Percentiles rank a stretch among this genome's conserved stretches.
Evolutionary conservation across 2,888 invertebrate genomes (phyloP).

Genomic region (Patella caerulea): DNA sequence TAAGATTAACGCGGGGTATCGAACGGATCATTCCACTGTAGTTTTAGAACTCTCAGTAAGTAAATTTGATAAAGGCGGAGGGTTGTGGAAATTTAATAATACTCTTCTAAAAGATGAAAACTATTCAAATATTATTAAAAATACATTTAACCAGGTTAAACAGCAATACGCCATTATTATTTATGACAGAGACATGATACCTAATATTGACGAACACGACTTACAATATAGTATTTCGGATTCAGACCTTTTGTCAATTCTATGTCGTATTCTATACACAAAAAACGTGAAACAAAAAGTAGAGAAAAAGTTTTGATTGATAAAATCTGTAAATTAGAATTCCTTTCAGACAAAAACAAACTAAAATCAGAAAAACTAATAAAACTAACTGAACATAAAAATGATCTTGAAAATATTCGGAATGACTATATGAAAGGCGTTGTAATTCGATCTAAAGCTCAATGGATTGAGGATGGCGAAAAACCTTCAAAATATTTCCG

Average conservation of each 20-base stretch:
- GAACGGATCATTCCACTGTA: conserved; percentile 17
- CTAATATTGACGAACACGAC: neutral
- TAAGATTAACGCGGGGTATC: conserved; percentile 13
- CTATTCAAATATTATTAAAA: neutral
- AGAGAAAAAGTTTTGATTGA: neutral
- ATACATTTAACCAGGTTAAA: neutral
- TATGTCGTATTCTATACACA: neutral
- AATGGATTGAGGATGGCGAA: neutral
- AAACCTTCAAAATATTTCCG: conserved; percentile 1
- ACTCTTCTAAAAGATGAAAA: neutral
- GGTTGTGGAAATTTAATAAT: conserved; percentile 17
- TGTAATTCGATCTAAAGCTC: neutral
- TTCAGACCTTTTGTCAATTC: neutral
- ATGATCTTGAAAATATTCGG: neutral
- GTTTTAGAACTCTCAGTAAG: conserved; percentile 13
- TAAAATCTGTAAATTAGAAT: neutral
- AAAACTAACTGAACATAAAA: neutral
- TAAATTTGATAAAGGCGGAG: conserved; percentile 2
- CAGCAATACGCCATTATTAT: neutral
- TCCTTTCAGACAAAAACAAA: neutral
- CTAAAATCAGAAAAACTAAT: too few species aligned
- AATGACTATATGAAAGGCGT: neutral
- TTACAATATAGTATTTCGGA: neutral
- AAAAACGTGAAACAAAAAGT: neutral
- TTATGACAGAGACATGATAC: neutral